Percentiles rank a stretch among this genome's conserved stretches.
These are phyloP conservation scores for Pocillopora verrucosa DNA, from an alignment of 64 coral and sea anemone species.

Conservation along the genomic window DNA sequence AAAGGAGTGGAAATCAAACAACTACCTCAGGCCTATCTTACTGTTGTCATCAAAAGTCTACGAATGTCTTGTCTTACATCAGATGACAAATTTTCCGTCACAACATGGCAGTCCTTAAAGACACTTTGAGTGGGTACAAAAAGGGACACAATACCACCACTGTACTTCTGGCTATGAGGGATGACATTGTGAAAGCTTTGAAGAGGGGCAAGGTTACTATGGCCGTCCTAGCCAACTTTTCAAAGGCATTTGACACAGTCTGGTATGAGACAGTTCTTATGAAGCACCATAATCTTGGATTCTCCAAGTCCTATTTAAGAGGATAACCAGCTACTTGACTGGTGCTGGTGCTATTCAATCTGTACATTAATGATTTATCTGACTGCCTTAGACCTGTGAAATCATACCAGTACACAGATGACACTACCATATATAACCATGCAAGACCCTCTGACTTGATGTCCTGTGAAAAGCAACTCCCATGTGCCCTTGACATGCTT, in stretches of 20 bases:
- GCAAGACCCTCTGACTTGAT: background rate
- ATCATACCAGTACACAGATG: conserved; percentile 35
- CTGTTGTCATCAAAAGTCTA: conserved; percentile 43
- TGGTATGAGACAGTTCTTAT: background rate
- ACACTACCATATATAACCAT: conserved; percentile 20
- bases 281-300: conserved; percentile 6
- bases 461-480: background rate
- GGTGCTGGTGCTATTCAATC: conserved; percentile 38
- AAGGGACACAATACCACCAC: background rate
- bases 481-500: background rate
- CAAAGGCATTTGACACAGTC: background rate
- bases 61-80: conserved; percentile 23
- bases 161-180: background rate
- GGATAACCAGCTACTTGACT: conserved; percentile 10
- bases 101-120: background rate
- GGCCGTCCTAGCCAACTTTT: conserved; percentile 2
- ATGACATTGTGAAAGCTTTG: conserved; percentile 2
- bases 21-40: conserved; percentile 38
- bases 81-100: conserved; percentile 9
- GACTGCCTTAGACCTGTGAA: background rate
- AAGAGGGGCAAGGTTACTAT: conserved; percentile 6
- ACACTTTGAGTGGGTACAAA: conserved; percentile 12
- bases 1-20: background rate
- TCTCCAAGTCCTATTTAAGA: background rate
- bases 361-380: conserved; percentile 21